A percentile compares a stretch with the other conserved stretches of the same genome.
phyloP scores from a whole-genome alignment of 2,888 invertebrate species.

The Mythimna albipuncta region DNA sequence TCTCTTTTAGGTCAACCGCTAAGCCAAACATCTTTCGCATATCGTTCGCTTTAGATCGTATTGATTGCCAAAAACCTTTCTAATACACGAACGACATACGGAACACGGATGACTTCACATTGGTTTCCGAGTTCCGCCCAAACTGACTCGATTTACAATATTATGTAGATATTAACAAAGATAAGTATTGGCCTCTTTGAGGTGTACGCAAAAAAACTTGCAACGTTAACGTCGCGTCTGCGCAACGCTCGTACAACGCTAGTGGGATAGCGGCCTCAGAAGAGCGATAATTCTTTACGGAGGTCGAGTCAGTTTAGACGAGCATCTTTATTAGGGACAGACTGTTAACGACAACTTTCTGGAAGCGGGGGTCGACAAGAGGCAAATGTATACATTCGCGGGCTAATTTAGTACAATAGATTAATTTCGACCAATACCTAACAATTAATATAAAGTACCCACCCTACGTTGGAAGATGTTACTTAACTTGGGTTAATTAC shows the following conservation, averaged over 20 bases:
- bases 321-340: conserved; percentile 11
- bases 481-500: conserved; percentile 66
- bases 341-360: conserved; percentile 14
- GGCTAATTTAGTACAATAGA: conserved; percentile 40
- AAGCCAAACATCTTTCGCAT: conserved; percentile 20
- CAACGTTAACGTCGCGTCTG: too few relatives aligned
- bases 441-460: conserved; percentile 62
- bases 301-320: conserved; percentile 34
- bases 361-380: conserved; percentile 52
- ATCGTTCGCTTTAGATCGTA: conserved; percentile 5
- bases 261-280: background rate
- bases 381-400: conserved; percentile 47
- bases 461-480: conserved; percentile 52
- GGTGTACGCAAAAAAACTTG: too few relatives aligned
- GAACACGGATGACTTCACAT: conserved; percentile 25
- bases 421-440: conserved; percentile 37
- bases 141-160: conserved; percentile 35
- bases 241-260: too few relatives aligned
- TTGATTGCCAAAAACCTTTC: background rate
- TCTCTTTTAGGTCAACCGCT: background rate
- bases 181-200: background rate
- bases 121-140: conserved; percentile 15
- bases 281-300: background rate
- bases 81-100: conserved; percentile 2
- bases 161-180: background rate